phyloP scores from a whole-genome alignment of 2,888 invertebrate species.

The Ormyrus labotus region DNA sequence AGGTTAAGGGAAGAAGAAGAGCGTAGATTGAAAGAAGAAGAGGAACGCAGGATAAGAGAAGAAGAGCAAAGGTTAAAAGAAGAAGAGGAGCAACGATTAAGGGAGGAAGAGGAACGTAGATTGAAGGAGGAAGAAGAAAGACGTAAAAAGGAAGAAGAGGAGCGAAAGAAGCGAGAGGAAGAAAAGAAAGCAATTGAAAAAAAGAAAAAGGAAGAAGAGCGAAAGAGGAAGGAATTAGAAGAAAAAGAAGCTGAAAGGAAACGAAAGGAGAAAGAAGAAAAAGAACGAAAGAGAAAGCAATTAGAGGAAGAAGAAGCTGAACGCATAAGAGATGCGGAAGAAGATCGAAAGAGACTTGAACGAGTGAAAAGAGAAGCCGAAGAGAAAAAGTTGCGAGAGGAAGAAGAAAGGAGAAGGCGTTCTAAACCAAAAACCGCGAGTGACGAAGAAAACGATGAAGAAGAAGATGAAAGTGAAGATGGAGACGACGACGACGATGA shows the following conservation, averaged over 20 bases:
- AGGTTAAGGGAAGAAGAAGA: conserved; percentile 21
- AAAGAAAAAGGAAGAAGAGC: conserved; percentile 9
- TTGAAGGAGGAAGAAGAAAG: background rate
- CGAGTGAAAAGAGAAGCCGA: conserved; percentile 43
- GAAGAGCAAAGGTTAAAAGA: conserved; percentile 16
- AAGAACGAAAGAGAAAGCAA: conserved; percentile 14
- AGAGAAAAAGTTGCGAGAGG: conserved; percentile 28
- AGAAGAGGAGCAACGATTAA: background rate
- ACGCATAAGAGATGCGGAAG: conserved; percentile 30
- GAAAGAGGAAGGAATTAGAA: background rate
- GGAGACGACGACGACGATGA: conserved; percentile 52
- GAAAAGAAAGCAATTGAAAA: conserved; percentile 8
- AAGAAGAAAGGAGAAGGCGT: conserved; percentile 44
- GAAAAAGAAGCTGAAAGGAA: conserved; percentile 8
- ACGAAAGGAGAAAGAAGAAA: conserved; percentile 13
- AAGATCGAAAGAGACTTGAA: conserved; percentile 37
- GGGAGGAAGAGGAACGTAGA: background rate
- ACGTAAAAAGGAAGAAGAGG: conserved; percentile 13
- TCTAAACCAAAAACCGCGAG: conserved; percentile 57
- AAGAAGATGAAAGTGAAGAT: conserved; percentile 61
- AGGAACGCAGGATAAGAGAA: background rate
- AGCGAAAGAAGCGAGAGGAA: background rate
- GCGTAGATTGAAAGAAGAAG: conserved; percentile 7
- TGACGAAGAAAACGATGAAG: conserved; percentile 52
- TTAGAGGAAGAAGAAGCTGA: conserved; percentile 38